Evolutionary conservation across 2,797 vertebrate genomes (phyloP), one percentile per base, ranked within the genome.

Genomic region (Vultur gryphus): DNA sequence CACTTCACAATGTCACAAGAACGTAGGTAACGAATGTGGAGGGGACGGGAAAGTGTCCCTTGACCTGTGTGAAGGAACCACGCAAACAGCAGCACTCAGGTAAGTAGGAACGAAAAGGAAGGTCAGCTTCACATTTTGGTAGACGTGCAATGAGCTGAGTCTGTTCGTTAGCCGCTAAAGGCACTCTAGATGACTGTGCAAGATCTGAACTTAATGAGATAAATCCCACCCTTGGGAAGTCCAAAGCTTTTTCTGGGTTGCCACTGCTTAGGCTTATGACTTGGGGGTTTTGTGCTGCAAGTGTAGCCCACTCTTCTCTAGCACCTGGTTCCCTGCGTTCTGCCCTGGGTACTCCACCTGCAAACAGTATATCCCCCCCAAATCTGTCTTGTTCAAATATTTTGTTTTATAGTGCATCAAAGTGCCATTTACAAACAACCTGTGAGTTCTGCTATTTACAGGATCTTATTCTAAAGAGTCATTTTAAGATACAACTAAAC

Each of bases 281-380:
- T 54, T 0, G 0, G 15, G 16, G 24, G 2, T 4, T 65, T 52
- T 70, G 26, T 78, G 49, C 46, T 83, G 48, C 64, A 84, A 67
- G 24, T 11, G 9, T 43, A 62, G 26, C 0, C 0, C 18, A 57
- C 23, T 41, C 33, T 25, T 31, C 35, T 7, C 13, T 26, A 31
- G 51, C 35, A 87, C 29, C 29, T 55, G 10, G 9, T 26, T 78
- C 31, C 10, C 21, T 3, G 1, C 0, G 0, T 82, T 87, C 66
- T 77, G 54, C 31, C 39, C 11, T 28, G 24, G 25, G 33, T 62
- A 28, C 16, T 59, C n/a, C 71, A 39, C 48, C 37, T 67, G 55
- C 54, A 69, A 43, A 29, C 2, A 61, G 23, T 12, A 26, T 21
- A 48, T 62, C 13, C 8, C 12, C 13, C 46, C 37, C 2, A 5